phyloP scores from a whole-genome alignment of 2,113 vertebrate species.

The Rhipidura dahli region DNA sequence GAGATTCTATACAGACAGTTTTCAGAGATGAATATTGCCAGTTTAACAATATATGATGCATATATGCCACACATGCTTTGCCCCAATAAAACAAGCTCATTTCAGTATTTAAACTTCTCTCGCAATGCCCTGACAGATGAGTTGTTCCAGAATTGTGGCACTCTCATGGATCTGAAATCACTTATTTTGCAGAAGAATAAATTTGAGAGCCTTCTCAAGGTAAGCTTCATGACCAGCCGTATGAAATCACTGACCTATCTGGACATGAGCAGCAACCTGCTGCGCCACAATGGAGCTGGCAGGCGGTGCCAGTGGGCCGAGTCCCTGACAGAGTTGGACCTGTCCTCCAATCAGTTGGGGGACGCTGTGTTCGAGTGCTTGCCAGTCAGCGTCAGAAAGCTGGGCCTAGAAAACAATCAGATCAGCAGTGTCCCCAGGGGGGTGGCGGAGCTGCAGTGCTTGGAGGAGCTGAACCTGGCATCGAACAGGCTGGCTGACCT shows the following conservation, averaged over 20 bases:
- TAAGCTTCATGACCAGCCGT: constrained; percentile 71
- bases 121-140: constrained; percentile 78
- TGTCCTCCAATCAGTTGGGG: constrained; percentile 79
- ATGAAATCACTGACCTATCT: constrained; percentile 80
- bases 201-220: constrained; percentile 71
- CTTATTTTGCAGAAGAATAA: constrained; percentile 79
- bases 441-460: constrained; percentile 53
- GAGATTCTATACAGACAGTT: constrained; percentile 74
- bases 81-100: constrained; percentile 71
- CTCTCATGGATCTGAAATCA: constrained; percentile 60
- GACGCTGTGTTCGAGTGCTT: constrained; percentile 81
- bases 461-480: constrained; percentile 81
- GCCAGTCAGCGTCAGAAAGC: constrained; percentile 62
- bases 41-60: constrained; percentile 68
- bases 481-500: constrained; percentile 78
- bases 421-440: constrained; percentile 69
- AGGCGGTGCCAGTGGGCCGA: constrained; percentile 74
- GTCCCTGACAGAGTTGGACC: constrained; percentile 57
- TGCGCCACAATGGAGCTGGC: constrained; percentile 58
- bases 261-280: constrained; percentile 81
- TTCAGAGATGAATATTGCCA: constrained; percentile 78
- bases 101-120: constrained; percentile 80
- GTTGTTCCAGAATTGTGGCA: constrained; percentile 80
- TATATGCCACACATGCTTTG: constrained; percentile 85
- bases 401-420: constrained; percentile 81